Conservation (phyloP, 2,113 vertebrate genomes). For the Etheostoma cragini region DNA sequence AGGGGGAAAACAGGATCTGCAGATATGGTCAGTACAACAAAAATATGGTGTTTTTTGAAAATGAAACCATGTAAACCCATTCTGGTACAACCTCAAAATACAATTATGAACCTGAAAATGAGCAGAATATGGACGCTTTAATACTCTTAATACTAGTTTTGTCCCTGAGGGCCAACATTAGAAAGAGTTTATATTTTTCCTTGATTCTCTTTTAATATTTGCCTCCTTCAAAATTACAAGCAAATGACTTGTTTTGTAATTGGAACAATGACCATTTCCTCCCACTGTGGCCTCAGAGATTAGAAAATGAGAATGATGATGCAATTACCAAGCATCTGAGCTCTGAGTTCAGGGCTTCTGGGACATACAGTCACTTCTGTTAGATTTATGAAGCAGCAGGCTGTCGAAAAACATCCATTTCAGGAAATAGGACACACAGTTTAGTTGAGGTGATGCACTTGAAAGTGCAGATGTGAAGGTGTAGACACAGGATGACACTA, state of each 20-base stretch:
- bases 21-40: too few species aligned
- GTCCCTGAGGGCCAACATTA: too few species aligned
- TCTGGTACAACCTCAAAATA: too few species aligned
- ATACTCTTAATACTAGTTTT: too few species aligned
- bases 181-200: too few species aligned
- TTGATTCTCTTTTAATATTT: not conserved
- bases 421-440: conserved; percentile 3
- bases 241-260: not conserved
- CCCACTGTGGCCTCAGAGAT: not conserved
- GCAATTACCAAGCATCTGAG: conserved; percentile 28
- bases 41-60: too few species aligned
- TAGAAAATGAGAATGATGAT: conserved; percentile 11
- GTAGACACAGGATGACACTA: too few species aligned
- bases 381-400: conserved; percentile 14
- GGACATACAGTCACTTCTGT: conserved; percentile 10
- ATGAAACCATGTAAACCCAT: too few species aligned
- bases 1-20: too few species aligned
- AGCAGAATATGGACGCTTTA: too few species aligned
- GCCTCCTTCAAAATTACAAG: not conserved
- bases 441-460: not conserved
- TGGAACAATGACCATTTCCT: conserved; percentile 7
- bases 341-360: conserved; percentile 19
- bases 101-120: too few species aligned
- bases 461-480: too few species aligned
- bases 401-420: not conserved